phyloP scores from a whole-genome alignment of 2,888 invertebrate species.

The Uloborus plumipes region DNA sequence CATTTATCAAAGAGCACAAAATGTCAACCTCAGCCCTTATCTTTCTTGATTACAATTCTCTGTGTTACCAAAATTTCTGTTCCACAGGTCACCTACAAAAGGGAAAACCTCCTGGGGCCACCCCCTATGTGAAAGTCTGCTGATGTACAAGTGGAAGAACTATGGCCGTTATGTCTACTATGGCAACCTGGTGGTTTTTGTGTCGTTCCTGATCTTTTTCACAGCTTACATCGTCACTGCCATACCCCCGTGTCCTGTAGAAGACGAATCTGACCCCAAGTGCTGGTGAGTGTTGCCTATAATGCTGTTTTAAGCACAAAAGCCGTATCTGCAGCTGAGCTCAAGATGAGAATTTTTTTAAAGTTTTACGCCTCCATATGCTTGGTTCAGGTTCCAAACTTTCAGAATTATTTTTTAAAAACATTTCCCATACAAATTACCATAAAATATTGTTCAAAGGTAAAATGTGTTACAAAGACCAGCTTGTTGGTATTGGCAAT shows the following conservation, averaged over 20 bases:
- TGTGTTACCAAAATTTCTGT: no score
- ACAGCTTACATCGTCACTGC: slow-evolving; percentile 72
- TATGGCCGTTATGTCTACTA: slow-evolving; percentile 74
- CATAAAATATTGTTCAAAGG: no score
- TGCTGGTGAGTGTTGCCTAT: slow-evolving; percentile 45
- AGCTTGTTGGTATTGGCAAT: no score
- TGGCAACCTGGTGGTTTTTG: slow-evolving; percentile 72
- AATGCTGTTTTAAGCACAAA: no score
- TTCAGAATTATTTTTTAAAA: no score
- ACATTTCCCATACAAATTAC: no score
- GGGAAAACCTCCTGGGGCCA: slow-evolving; percentile 73
- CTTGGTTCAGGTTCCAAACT: no score
- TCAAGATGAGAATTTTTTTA: no score
- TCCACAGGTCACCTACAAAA: slow-evolving; percentile 70
- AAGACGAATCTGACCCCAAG: slow-evolving; percentile 13
- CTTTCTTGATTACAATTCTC: no score
- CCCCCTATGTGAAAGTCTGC: slow-evolving; percentile 73
- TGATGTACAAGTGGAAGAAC: slow-evolving; percentile 74
- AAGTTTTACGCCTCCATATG: no score
- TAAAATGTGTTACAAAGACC: no score
- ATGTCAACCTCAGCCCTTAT: background rate
- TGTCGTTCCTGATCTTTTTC: slow-evolving; percentile 72
- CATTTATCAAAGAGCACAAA: background rate
- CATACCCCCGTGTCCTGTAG: slow-evolving; percentile 67
- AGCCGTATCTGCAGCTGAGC: no score